Evolutionary conservation across 2,888 invertebrate species (phyloP).

Genomic region (Globia sparganii): DNA sequence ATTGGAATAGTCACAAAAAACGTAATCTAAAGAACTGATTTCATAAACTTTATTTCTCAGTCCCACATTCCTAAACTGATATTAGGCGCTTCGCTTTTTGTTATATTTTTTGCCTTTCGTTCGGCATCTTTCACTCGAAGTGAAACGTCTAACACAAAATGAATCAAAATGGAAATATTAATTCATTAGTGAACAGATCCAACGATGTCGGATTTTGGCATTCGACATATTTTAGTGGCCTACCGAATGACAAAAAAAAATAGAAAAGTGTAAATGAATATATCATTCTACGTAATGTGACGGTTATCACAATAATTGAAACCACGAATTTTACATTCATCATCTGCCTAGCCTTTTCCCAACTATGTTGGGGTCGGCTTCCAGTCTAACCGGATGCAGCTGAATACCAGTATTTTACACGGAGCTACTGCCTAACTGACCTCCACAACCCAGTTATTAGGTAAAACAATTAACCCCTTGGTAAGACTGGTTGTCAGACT

Average conservation of each 20-base stretch:
- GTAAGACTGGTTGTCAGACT: too few relatives aligned
- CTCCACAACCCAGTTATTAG: too few relatives aligned
- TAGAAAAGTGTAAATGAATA: background rate
- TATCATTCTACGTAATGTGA: background rate
- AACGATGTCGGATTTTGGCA: background rate
- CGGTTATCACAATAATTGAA: background rate
- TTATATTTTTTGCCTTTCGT: background rate
- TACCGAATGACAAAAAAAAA: background rate
- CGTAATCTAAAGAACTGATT: background rate
- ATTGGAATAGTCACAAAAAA: background rate
- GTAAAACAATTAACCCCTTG: too few relatives aligned
- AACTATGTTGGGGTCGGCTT: too few relatives aligned
- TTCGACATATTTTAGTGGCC: background rate
- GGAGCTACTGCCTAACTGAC: too few relatives aligned
- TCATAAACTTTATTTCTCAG: background rate
- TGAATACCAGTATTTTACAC: too few relatives aligned
- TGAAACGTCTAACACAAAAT: background rate
- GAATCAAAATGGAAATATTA: background rate
- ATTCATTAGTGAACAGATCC: background rate
- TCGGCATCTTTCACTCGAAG: background rate
- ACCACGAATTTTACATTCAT: background rate
- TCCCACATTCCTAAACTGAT: background rate
- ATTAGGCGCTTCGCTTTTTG: background rate
- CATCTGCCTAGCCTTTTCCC: too few relatives aligned
- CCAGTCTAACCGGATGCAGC: too few relatives aligned